phyloP scores from a whole-genome alignment of 1,140 invertebrate genomes.

The Oncopeltus fasciatus region DNA sequence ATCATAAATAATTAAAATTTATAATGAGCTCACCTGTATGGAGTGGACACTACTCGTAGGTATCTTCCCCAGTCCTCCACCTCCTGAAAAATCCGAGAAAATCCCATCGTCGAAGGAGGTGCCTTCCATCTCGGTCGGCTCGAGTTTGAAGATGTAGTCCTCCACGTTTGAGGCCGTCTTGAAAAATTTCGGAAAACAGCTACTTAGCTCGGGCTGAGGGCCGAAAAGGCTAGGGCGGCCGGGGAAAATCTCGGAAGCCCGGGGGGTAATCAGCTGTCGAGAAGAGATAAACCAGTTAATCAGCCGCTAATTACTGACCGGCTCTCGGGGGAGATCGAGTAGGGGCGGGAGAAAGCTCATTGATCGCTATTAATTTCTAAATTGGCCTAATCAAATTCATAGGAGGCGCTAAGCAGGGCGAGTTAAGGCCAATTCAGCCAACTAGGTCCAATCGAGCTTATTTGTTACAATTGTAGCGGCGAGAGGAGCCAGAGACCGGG shows the following conservation, averaged over 20 bases:
- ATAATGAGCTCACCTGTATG: conserved; percentile 62
- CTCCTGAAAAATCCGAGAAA: conserved; percentile 53
- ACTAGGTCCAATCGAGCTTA: conserved; percentile 19
- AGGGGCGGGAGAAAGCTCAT: conserved; percentile 6
- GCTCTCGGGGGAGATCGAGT: background rate
- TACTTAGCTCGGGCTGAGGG: background rate
- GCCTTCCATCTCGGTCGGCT: conserved; percentile 43
- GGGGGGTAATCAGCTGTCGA: too few relatives aligned
- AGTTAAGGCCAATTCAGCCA: conserved; percentile 20
- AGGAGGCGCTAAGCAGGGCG: conserved; percentile 20
- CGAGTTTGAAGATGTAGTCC: conserved; percentile 10
- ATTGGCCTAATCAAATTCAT: conserved; percentile 21
- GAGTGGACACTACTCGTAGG: conserved; percentile 38
- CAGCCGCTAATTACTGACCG: too few relatives aligned
- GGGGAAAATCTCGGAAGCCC: too few relatives aligned
- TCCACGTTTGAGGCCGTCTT: background rate
- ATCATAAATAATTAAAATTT: background rate
- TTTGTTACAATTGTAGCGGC: conserved; percentile 18
- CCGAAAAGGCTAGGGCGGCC: background rate
- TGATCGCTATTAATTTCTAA: conserved; percentile 21
- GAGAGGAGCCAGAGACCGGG: background rate
- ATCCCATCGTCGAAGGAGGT: conserved; percentile 58
- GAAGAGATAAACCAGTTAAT: too few relatives aligned
- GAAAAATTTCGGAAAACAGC: background rate
- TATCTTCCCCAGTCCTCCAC: conserved; percentile 33